Conservation (phyloP, 2,113 vertebrate genomes). For the Gracilinanus agilis region DNA sequence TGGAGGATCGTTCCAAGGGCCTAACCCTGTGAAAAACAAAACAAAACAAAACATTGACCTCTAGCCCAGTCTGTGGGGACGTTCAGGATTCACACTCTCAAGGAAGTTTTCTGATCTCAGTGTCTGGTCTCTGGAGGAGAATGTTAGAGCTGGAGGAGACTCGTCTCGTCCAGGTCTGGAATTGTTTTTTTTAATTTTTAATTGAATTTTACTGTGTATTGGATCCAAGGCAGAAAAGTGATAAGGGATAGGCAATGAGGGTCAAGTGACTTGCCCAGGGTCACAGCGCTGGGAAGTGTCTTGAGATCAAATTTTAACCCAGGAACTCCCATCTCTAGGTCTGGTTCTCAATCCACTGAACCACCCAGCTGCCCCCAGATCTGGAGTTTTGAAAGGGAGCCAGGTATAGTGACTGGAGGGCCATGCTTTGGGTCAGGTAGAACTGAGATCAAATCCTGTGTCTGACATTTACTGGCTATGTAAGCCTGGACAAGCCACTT, state of each 20-base stretch:
- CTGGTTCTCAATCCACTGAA: too few species aligned
- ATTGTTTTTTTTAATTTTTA: too few species aligned
- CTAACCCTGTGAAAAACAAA: conserved; percentile 58
- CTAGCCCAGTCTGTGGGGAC: background rate
- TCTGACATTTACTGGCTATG: background rate
- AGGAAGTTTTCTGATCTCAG: background rate
- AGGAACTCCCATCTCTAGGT: too few species aligned
- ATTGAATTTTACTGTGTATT: too few species aligned
- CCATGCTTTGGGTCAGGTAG: background rate
- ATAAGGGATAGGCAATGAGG: background rate
- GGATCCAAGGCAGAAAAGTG: too few species aligned
- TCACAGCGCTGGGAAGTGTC: too few species aligned
- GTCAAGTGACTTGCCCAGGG: too few species aligned
- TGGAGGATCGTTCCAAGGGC: conserved; percentile 76
- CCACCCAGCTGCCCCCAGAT: background rate
- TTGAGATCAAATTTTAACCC: too few species aligned
- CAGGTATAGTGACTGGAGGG: background rate
- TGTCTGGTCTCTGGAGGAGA: background rate
- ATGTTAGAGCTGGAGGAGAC: background rate
- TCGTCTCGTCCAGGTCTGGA: background rate
- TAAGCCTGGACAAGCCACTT: background rate
- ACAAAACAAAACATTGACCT: background rate
- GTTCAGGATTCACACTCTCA: background rate
- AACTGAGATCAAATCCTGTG: background rate
- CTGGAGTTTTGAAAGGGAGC: too few species aligned